Base-by-base conservation (phyloP, 2,113 vertebrate species). In the Gracilinanus agilis region DNA sequence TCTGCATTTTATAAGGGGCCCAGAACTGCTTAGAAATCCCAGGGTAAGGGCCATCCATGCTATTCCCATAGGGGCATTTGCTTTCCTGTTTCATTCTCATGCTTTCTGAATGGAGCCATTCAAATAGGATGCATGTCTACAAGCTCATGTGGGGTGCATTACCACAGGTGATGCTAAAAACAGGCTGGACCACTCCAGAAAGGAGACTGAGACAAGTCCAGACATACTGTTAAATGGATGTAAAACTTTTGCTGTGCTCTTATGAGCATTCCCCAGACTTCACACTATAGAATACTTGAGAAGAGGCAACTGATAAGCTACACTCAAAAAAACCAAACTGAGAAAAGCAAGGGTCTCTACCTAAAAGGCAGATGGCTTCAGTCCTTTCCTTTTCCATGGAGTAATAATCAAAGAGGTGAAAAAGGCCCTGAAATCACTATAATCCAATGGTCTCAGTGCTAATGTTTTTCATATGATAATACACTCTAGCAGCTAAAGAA, bases 21-120 rank as follows among this genome's bases (percentile, higher is more conserved):
- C 55, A 90, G 49, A 90, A 90, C 19, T 2, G 88, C 44, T n/a
- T 75, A 67, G 7, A 90, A 21, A 56, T 58, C 24, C 89, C 55
- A 58, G 83, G 23, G 91, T 49, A 34, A 92, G 16, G 58, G 25
- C 23, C 83, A 29, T 23, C n/a, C n/a, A 53, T 29, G 49, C 58
- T 55, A 24, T 3, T 53, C 53, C 40, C 92, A 55, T 56, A 27
- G 29, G 25, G 92, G 25, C 61, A 54, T 53, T 88, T 94, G 91
- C 92, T 54, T 94, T 58, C 40, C 58, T 55, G n/a, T 58, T 91
- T 96, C 90, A 75, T 75, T 75, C 34, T 54, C 90, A 1, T 67
- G 92, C 40, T 10, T 96, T 94, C n/a, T 67, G 11, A 92, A 67
- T 95, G 93, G 92, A 95, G 53, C 54, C 53, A 93, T 93, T 44